Conservation (phyloP, 92 coral and sea anemone species). For the Epizoanthus ramosus region DNA sequence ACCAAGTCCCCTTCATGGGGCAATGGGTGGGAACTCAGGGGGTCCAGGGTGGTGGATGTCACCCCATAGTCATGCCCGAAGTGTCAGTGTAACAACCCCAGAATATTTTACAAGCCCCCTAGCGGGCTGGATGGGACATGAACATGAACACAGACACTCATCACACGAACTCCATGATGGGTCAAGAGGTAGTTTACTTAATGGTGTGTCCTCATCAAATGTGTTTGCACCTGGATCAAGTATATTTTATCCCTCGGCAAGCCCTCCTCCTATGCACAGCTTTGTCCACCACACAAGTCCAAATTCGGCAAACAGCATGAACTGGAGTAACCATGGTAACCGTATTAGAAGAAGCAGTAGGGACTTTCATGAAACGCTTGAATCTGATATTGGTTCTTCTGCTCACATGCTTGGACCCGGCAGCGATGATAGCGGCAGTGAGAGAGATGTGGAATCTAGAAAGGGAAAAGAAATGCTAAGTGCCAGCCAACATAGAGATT, state of each 20-base stretch:
- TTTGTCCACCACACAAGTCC: slow-evolving; percentile 79
- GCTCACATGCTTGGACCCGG: slow-evolving; percentile 57
- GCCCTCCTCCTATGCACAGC: slow-evolving; percentile 76
- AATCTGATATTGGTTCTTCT: slow-evolving; percentile 67
- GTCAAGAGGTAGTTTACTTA: slow-evolving; percentile 63
- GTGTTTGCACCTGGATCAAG: slow-evolving; percentile 83
- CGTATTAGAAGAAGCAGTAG: slow-evolving; percentile 58
- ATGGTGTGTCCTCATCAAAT: slow-evolving; percentile 70
- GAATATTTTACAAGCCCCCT: slow-evolving; percentile 84
- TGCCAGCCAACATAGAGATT: slow-evolving; percentile 42
- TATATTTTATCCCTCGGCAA: slow-evolving; percentile 85
- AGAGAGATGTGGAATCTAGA: slow-evolving; percentile 34
- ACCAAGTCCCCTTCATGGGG: slow-evolving; percentile 82
- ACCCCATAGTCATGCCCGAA: slow-evolving; percentile 79
- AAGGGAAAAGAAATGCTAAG: slow-evolving; percentile 45
- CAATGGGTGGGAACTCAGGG: slow-evolving; percentile 72
- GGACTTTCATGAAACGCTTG: slow-evolving; percentile 77
- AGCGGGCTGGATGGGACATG: slow-evolving; percentile 91
- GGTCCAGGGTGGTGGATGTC: slow-evolving; percentile 98
- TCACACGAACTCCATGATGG: slow-evolving; percentile 76
- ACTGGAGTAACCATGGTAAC: slow-evolving; percentile 76
- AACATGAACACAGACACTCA: slow-evolving; percentile 81
- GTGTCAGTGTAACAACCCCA: slow-evolving; percentile 69
- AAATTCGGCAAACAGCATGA: slow-evolving; percentile 54
- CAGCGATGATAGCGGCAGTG: slow-evolving; percentile 72